A percentile compares a stretch with the other conserved stretches of the same genome.
phyloP scores from a whole-genome alignment of 2,797 vertebrate genomes.

The Cossypha heuglini region DNA sequence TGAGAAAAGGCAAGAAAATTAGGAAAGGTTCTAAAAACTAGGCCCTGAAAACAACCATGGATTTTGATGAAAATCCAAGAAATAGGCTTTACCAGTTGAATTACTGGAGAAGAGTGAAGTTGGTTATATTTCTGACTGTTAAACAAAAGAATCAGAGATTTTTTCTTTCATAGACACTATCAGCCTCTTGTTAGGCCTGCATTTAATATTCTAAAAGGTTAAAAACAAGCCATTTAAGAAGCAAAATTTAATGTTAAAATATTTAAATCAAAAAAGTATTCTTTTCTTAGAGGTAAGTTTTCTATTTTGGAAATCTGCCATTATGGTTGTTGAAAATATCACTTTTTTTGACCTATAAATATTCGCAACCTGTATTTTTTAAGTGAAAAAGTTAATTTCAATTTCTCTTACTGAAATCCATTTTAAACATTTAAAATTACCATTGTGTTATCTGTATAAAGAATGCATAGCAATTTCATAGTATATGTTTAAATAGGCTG shows the following conservation, averaged over 20 bases:
- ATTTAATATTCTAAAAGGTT: background rate
- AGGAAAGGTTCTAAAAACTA: background rate
- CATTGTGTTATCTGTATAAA: background rate
- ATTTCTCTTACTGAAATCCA: background rate
- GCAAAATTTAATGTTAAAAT: background rate
- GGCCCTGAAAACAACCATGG: background rate
- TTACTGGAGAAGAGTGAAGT: background rate
- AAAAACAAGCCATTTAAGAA: background rate
- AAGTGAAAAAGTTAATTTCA: background rate
- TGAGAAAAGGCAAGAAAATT: background rate
- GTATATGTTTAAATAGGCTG: background rate
- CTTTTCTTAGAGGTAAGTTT: background rate
- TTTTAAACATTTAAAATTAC: background rate
- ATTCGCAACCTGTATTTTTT: background rate
- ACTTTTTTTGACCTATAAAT: background rate
- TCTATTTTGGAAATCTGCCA: background rate
- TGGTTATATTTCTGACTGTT: background rate
- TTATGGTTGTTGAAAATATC: background rate
- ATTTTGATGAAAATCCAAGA: background rate
- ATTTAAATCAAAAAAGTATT: background rate
- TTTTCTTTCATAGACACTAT: background rate
- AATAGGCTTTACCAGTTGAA: background rate
- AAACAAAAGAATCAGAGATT: background rate
- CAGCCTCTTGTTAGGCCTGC: background rate
- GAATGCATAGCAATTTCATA: background rate